Evolutionary conservation across 1,140 invertebrate species (phyloP).

Genomic region (Metaphire vulgaris): DNA sequence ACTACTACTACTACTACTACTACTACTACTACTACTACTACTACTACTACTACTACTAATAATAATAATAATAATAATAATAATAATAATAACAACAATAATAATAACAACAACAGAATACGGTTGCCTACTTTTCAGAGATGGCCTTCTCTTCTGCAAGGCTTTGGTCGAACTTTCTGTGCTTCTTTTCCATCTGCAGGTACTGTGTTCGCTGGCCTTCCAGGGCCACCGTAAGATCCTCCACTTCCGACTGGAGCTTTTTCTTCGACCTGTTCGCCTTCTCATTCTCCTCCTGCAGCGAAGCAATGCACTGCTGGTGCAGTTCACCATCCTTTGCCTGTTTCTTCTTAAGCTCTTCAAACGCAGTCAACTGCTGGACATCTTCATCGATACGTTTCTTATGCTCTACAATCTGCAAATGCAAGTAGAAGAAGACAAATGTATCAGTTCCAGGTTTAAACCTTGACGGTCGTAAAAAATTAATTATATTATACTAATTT

Average conservation of each 20-base stretch:
- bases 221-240: constrained; percentile 62
- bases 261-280: constrained; percentile 94
- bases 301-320: constrained; percentile 75
- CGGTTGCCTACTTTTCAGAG: constrained; percentile 57
- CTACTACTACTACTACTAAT: too few relatives aligned
- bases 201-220: constrained; percentile 79
- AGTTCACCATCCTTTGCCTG: constrained; percentile 78
- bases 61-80: too few relatives aligned
- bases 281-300: constrained; percentile 78
- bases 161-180: constrained; percentile 95
- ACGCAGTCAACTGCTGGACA: constrained; percentile 66
- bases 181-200: constrained; percentile 85
- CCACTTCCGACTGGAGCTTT: constrained; percentile 86
- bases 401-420: constrained; percentile 58
- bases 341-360: constrained; percentile 88
- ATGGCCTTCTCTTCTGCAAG: constrained; percentile 83
- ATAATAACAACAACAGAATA: background rate
- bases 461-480: too few relatives aligned
- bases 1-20: too few relatives aligned
- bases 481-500: too few relatives aligned
- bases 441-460: too few relatives aligned
- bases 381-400: constrained; percentile 93
- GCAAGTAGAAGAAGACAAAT: too few relatives aligned
- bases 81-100: too few relatives aligned
- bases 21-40: too few relatives aligned